Conservation (phyloP, 2,113 vertebrate species). For the Hydropotes inermis region DNA sequence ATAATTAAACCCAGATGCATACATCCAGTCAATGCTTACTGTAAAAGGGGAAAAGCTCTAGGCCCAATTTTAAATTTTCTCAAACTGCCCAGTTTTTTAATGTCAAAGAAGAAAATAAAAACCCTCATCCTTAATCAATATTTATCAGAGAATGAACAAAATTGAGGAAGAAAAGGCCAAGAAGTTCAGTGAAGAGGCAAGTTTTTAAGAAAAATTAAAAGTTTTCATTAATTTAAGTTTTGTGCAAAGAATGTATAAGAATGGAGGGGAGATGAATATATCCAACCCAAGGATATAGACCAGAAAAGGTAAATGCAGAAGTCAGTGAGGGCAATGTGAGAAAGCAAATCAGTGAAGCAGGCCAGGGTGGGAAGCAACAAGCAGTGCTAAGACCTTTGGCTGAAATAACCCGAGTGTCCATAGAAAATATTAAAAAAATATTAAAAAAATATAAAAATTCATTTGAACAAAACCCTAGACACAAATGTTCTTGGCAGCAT, state of each 20-base stretch:
- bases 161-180: not conserved
- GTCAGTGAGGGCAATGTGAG: no score
- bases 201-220: not conserved
- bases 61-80: not conserved
- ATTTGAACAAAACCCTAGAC: not conserved
- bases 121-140: not conserved
- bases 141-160: not conserved
- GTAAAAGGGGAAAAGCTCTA: not conserved
- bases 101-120: not conserved
- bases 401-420: not conserved
- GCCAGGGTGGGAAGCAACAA: not conserved
- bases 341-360: not conserved
- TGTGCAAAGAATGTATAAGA: not conserved
- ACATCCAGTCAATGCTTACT: not conserved
- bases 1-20: conserved; percentile 53
- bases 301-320: not conserved
- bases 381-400: not conserved
- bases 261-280: not conserved
- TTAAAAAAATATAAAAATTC: not conserved
- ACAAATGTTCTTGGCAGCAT: not conserved
- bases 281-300: not conserved
- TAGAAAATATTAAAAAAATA: not conserved
- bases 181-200: not conserved
- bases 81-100: conserved; percentile 8
- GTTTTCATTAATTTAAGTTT: conserved; percentile 12